A percentile compares a stretch with the other conserved stretches of the same genome.
Conservation (phyloP, 2,113 vertebrate genomes). For the Elephas maximus region DNA sequence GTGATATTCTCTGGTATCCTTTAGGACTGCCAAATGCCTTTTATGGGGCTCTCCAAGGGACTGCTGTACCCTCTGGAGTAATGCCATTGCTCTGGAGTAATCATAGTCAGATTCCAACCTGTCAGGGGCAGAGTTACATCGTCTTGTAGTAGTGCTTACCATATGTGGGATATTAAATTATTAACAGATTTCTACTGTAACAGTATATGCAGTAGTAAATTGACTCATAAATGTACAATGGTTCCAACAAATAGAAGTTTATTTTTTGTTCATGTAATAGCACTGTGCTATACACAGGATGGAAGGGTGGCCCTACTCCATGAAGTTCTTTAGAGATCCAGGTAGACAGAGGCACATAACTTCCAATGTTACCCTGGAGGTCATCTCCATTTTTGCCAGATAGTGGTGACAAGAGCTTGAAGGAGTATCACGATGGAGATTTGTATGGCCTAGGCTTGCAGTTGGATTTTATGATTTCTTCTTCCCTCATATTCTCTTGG, state of each 20-base stretch:
- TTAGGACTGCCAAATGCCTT: background rate
- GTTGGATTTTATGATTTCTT: background rate
- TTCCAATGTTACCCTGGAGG: background rate
- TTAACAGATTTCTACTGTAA: background rate
- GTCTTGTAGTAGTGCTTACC: background rate
- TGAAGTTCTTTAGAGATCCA: background rate
- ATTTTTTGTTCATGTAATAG: background rate
- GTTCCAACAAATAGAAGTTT: background rate
- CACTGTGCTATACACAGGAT: background rate
- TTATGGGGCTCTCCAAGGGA: background rate
- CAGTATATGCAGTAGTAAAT: background rate
- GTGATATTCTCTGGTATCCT: background rate
- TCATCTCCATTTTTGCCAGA: background rate
- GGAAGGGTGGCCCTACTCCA: background rate
- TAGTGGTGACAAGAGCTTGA: background rate
- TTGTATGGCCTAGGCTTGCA: background rate
- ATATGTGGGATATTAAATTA: background rate
- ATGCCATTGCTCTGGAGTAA: background rate
- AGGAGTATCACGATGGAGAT: background rate
- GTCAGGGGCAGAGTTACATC: background rate
- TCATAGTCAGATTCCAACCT: background rate
- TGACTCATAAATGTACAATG: background rate
- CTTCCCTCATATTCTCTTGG: background rate
- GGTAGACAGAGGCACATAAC: too few relatives aligned
- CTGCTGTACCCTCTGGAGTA: background rate